Base-by-base conservation (phyloP, 1,140 invertebrate species). In the Drosophila lacertosa region DNA sequence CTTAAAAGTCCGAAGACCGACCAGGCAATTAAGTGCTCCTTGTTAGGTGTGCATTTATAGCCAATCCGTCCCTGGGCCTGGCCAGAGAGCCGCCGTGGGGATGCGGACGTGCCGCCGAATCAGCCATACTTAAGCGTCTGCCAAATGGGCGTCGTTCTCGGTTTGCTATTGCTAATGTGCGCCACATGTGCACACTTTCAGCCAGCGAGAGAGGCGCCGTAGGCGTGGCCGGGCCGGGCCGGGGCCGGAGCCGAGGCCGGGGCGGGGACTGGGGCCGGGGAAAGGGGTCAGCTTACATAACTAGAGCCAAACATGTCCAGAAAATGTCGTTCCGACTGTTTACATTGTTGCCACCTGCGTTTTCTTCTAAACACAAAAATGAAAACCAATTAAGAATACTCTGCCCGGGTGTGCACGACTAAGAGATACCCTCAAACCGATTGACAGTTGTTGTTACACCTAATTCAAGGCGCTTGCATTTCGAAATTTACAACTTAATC, bases 121-220 rank as follows among this genome's bases (percentile, higher is more conserved):
- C 11, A 37, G 7, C 5, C 16, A n/a, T 51, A 39, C 18, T 11
- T 64, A 70, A 64, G 55, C 48, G 76, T 33, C 63, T 60, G 47
- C 57, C 76, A 79, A 79, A 79, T 80, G 57, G 73, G 40, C 35
- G 29, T 16, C 22, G 40, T 22, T 48, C 47, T 47, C 32, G 48
- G 18, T 9, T 48, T 63, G 50, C 55, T 48, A 40, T 24, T 18
- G 42, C 29, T 73, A 68, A 75, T 75, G 50, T 29, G 20, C 72
- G 72, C 63, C 79, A 83, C 81, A 83, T 86, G 81, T 63, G 71
- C 60, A 60, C 51, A 75, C 40, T 58, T 50, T 13, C 24, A 11
- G 51, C 37, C 3, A 44, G 58, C 54, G 63, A 33, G 0, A n/a
- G n/a, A n/a, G n/a, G n/a, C n/a, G n/a, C n/a, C n/a, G n/a, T n/a